A percentile compares a stretch with the other conserved stretches of the same genome.
These are phyloP conservation scores for Unio pictorum DNA, from an alignment of 2,888 invertebrate genomes.

Conservation along the genomic window DNA sequence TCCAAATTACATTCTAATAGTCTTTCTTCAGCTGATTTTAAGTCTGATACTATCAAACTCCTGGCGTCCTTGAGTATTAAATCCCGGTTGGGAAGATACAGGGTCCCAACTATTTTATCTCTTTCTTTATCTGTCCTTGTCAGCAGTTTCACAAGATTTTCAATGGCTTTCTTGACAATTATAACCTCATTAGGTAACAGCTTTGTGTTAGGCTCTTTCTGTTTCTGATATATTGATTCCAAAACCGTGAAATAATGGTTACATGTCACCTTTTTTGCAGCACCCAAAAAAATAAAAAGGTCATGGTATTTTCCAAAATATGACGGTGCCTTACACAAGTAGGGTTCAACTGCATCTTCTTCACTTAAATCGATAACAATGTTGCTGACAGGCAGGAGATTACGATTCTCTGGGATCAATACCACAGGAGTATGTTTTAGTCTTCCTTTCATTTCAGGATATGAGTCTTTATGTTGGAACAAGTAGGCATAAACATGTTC, in stretches of 20 bases:
- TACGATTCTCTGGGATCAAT: conserved; percentile 15
- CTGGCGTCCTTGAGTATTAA: too few species aligned
- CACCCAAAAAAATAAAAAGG: conserved; percentile 13
- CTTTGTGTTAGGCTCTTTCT: too few species aligned
- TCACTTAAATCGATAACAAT: conserved; percentile 19
- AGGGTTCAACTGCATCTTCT: conserved; percentile 9
- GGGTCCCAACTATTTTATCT: too few species aligned
- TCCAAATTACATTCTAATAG: not conserved
- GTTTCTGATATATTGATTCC: conserved; percentile 11
- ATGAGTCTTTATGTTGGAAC: too few species aligned
- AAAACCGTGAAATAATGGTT: conserved; percentile 6
- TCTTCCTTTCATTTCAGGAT: not conserved
- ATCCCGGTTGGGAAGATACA: too few species aligned
- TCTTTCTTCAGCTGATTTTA: too few species aligned
- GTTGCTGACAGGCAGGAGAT: conserved; percentile 22
- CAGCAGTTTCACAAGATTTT: too few species aligned
- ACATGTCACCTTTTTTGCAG: not conserved
- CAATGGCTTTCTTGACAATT: too few species aligned
- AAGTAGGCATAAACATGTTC: conserved; percentile 5
- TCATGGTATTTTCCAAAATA: conserved; percentile 2
- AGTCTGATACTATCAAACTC: too few species aligned
- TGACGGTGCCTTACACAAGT: conserved; percentile 5
- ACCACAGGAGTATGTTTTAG: conserved; percentile 8
- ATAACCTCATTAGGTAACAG: too few species aligned
- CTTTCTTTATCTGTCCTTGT: too few species aligned